phyloP scores from a whole-genome alignment of 2,113 vertebrate species.

The Strigops habroptila region DNA sequence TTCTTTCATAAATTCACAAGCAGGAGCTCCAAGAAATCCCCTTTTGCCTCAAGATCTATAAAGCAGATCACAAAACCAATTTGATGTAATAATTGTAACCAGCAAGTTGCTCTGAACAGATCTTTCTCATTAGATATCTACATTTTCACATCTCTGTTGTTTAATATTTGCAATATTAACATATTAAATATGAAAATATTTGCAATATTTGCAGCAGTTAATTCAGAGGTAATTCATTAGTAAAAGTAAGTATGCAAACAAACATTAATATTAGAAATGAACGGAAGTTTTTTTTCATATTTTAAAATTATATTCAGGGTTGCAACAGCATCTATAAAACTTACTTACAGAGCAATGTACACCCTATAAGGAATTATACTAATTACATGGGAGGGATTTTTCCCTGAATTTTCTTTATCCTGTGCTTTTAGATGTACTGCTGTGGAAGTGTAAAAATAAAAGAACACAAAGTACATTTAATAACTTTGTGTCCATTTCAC shows the following conservation, averaged over 20 bases:
- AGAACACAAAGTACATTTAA: neutral
- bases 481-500: neutral
- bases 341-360: neutral
- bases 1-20: constrained; percentile 65
- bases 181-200: neutral
- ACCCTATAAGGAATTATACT: neutral
- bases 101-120: constrained; percentile 32
- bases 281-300: neutral
- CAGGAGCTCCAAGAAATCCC: constrained; percentile 63
- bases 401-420: neutral
- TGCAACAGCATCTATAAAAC: neutral
- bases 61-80: constrained; percentile 65
- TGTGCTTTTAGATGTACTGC: neutral
- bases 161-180: neutral
- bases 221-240: constrained; percentile 49
- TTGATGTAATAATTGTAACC: constrained; percentile 20
- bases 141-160: neutral
- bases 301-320: neutral
- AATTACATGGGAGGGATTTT: neutral
- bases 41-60: constrained; percentile 66
- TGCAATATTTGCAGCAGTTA: neutral
- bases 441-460: neutral
- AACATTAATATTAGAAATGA: constrained; percentile 8
- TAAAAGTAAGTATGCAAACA: constrained; percentile 15
- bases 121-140: constrained; percentile 15